Base-by-base conservation (phyloP, 37 sponge, comb jelly and placozoan genomes). In the Aplysina aerophoba region DNA sequence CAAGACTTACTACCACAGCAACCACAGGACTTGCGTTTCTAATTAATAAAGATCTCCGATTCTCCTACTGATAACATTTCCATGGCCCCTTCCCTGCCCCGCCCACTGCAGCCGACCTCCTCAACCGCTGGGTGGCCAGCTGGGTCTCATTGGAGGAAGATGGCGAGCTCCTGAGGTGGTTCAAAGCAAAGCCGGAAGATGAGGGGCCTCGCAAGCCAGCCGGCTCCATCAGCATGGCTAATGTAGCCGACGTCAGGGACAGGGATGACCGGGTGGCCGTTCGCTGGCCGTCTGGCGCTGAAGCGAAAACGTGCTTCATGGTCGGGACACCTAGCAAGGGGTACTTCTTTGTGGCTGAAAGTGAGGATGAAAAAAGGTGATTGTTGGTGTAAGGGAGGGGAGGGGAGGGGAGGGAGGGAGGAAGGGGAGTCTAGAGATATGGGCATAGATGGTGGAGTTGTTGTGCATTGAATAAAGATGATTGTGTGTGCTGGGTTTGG, bases 121-220 rank as follows among this genome's bases (percentile, higher is more conserved):
- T 75, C 1, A 54, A 25, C 13, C 44, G 78, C 4, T 75, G 78
- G 78, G 78, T 40, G 5, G 3, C 25, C 0, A 24, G n/a, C 53
- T 75, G 78, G 78, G 15, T 75, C 25, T 75, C 78, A 20, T 25
- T 75, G 11, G 78, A 75, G 53, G 44, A 24, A 24, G 78, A 75
- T 17, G 78, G 78, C 16, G 53, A 75, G 78, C 22, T 36, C 54
- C 54, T 75, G 78, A 75, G 78, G 78, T 75, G 78, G 78, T 75
- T 75, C 78, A 75, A 75, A 54, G 38, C 33, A 15, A 15, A 75
- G 54, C 73, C 73, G 5, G 44, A 12, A 17, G 13, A 0, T 13
- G 78, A 36, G 0, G 53, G 53, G 22, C 78, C 53, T 19, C 44
- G 78, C 11, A 75, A 75, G 53, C 53, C 44, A 13, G 54, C 37